Conservation (phyloP, 2,113 vertebrate species). For the Meriones unguiculatus region DNA sequence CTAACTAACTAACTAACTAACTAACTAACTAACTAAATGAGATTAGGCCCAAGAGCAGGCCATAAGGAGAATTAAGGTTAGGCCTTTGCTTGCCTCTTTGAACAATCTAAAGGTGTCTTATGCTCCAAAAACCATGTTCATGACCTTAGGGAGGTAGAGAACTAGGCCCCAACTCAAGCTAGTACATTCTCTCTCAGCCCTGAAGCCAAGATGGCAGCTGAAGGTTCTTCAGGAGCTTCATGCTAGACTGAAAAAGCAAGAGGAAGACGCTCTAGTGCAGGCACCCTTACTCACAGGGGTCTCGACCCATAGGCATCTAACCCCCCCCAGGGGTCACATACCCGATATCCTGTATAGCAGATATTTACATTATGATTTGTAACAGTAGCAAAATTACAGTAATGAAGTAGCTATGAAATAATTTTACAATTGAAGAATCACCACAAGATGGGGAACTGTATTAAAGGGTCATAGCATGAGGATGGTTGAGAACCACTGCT, state of each 20-base stretch:
- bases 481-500: neutral
- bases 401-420: neutral
- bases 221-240: neutral
- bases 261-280: neutral
- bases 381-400: neutral
- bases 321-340: neutral
- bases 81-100: neutral
- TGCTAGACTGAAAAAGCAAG: neutral
- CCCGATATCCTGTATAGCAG: neutral
- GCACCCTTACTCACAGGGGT: neutral
- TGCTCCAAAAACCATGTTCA: neutral
- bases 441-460: neutral
- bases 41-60: neutral
- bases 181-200: neutral
- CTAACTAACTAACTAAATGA: neutral
- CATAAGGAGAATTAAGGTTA: neutral
- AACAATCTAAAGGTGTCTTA: neutral
- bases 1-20: neutral
- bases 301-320: neutral
- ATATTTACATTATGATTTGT: neutral
- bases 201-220: neutral
- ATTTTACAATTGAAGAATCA: neutral
- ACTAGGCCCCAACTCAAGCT: neutral
- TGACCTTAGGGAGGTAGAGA: neutral
- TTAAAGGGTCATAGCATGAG: neutral